Evolutionary conservation across 2,113 vertebrate species (phyloP), one percentile per base, ranked within the genome.

Genomic region (Cynopterus brachyotis): DNA sequence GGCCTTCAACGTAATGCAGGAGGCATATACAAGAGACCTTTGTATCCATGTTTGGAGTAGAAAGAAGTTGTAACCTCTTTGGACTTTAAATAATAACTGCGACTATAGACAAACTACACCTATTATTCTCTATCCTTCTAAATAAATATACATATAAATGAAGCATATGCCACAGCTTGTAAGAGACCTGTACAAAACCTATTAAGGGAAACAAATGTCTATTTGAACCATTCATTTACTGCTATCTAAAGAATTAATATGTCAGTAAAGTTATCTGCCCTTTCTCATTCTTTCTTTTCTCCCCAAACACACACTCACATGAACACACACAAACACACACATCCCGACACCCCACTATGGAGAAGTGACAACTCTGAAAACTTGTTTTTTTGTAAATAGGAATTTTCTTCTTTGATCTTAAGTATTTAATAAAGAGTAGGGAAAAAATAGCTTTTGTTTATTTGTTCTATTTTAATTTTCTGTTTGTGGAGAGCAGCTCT

Each of bases 101-200:
- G 24, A 40, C 96, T 94, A 95, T 20, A 86, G 72, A 70, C 72
- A 97, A 97, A 94, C 22, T 37, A 30, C 35, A 15, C 69, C 57
- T 97, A 94, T 91, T 96, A 94, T 96, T 95, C 95, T 97, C 96
- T 94, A 93, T 70, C 94, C 66, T 94, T 92, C 76, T 79, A 96
- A 96, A 97, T 91, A 96, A 97, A 98, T 96, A 93, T 89, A 88
- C 88, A 97, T 93, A 95, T 87, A 95, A 97, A 98, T 94, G 81
- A 95, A 97, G 95, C 91, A 59, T 89, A 94, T 92, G 91, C 95
- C 89, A 90, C 89, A 95, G 60, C 87, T 93, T 93, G 92, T 95
- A 91, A 3, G 92, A 81, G 50, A 79, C 75, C 95, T 94, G 93
- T 86, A 79, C 96, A 69, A 90, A 98, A 95, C 45, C 15, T 96